Evolutionary conservation across 2,113 vertebrate species (phyloP).

Genomic region (Alligator sinensis): DNA sequence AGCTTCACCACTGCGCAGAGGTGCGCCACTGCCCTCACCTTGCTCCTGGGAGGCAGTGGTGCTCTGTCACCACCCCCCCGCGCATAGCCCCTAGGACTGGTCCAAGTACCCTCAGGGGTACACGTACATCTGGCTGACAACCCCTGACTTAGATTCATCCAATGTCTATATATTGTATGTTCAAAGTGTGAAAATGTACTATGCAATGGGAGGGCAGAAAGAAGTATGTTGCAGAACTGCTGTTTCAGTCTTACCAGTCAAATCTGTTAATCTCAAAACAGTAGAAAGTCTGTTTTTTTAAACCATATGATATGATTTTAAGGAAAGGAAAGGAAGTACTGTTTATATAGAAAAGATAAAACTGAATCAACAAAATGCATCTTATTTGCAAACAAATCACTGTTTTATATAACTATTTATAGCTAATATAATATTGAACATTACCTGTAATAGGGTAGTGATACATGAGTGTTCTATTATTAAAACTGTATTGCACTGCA

Average conservation of each 20-base stretch:
- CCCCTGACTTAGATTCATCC: not conserved
- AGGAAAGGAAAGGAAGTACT: not conserved
- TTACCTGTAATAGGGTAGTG: no score
- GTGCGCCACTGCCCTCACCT: no score
- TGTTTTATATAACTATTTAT: not conserved
- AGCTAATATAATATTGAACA: no score
- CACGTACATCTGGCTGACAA: no score
- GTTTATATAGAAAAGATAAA: not conserved
- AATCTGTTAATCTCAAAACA: not conserved
- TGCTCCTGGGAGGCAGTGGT: no score
- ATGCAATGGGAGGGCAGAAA: not conserved
- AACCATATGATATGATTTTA: not conserved
- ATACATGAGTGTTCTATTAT: no score
- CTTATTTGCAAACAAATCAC: not conserved
- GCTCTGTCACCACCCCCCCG: no score
- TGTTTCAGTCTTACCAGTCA: not conserved
- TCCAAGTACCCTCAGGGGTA: no score
- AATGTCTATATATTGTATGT: not conserved
- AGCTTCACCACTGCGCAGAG: no score
- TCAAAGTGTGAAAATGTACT: no score
- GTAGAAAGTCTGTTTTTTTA: not conserved
- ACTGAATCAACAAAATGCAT: not conserved
- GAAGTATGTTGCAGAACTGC: not conserved
- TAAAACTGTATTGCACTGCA: not conserved
- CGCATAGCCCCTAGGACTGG: no score